Evolutionary conservation across 1,140 invertebrate genomes (phyloP).

Genomic region (Pachypeltis micranthus): DNA sequence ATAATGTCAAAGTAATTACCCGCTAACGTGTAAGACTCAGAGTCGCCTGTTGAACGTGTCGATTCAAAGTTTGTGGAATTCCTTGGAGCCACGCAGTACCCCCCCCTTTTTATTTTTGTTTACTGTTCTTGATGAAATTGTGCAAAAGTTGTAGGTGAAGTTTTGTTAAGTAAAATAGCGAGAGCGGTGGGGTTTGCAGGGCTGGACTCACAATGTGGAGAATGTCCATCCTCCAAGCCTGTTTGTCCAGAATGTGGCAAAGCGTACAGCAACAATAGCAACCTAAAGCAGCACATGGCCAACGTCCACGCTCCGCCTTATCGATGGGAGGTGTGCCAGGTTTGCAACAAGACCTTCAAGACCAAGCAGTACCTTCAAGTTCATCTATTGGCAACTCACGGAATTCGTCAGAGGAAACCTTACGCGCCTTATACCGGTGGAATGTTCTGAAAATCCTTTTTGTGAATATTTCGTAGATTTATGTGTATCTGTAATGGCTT

Average conservation of each 20-base stretch:
- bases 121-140: no score
- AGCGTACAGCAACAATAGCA: slow-evolving; percentile 51
- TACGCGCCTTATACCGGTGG: slow-evolving; percentile 11
- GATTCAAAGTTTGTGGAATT: no score
- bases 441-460: not conserved
- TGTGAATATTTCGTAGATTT: not conserved
- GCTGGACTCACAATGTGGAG: no score
- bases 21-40: no score
- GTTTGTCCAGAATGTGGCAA: slow-evolving; percentile 55
- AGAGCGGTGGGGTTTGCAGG: slow-evolving; percentile 20
- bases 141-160: not conserved
- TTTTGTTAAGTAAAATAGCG: slow-evolving; percentile 10
- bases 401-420: slow-evolving; percentile 44
- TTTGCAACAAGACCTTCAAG: slow-evolving; percentile 54
- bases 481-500: no score
- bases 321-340: slow-evolving; percentile 47
- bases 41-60: no score
- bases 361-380: slow-evolving; percentile 58
- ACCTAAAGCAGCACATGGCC: slow-evolving; percentile 59
- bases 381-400: slow-evolving; percentile 53
- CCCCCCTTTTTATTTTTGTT: no score
- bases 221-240: slow-evolving; percentile 36
- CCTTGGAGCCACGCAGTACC: no score
- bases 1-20: no score
- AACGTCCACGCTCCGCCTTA: slow-evolving; percentile 54